Evolutionary conservation across 2,888 invertebrate species (phyloP), one percentile per base, ranked within the genome.

Genomic region (Heliconius hortense): DNA sequence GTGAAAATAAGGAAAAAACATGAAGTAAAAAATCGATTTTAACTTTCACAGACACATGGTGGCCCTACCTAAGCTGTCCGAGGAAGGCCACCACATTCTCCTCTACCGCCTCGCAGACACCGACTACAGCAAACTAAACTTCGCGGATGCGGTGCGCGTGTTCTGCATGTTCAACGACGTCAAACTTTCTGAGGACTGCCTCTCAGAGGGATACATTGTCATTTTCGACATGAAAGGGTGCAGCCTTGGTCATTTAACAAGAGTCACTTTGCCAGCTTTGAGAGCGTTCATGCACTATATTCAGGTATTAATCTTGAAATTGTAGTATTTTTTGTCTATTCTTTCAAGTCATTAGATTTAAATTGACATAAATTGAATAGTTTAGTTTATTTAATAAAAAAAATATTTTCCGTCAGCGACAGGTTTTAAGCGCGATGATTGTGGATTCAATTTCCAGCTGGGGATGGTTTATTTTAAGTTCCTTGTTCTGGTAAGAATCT

Each of bases 131-230:
- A 95, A 95, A 83, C 87, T 96, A 83, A 94, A 95, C 83, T 96
- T 96, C 83, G 94, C 93, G 24, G 96, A 96, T 80, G 95, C 95
- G 0, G 94, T 96, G 53, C 94, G 95, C 72, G 90, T 94, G 71
- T 96, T 96, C 87, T 96, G 96, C 86, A 96, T 96, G 95, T 95
- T 95, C 86, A 96, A 96, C 82, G 96, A 96, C 83, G 91, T 95
- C 77, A 94, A 95, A 77, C 85, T 96, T 67, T 95, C 96, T 0
- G 96, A 96, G 81, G 96, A 96, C 82, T 87, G 93, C 1, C 88
- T 94, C 60, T 91, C 93, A 24, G 94, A 94, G 63, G 95, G 93
- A 1, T 96, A 96, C 83, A 92, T 96, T 73, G 95, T 96, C 43
- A 93, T 96, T 78, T 96, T 96, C 81, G 96, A 96, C 82, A 96